Conservation (phyloP, 1,140 invertebrate species). For the Diplogasteroides magnus region DNA sequence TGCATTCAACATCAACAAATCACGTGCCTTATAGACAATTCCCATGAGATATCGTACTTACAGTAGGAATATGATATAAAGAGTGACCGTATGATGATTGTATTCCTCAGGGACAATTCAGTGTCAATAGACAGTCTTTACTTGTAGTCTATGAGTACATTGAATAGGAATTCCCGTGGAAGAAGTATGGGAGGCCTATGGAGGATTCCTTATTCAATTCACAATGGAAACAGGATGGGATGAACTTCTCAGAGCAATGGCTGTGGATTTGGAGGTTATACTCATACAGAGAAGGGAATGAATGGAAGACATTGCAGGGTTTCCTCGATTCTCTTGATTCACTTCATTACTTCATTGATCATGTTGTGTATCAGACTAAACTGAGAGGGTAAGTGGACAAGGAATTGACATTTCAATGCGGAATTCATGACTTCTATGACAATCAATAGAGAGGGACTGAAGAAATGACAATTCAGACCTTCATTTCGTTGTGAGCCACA, state of each 20-base stretch:
- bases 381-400: constrained; percentile 37
- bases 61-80: too few species aligned
- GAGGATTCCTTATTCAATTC: constrained; percentile 53
- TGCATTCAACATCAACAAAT: too few species aligned
- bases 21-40: too few species aligned
- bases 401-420: too few species aligned
- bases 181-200: constrained; percentile 55
- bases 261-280: constrained; percentile 50
- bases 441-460: too few species aligned
- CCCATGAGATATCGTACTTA: too few species aligned
- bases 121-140: constrained; percentile 7
- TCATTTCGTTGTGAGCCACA: constrained; percentile 57
- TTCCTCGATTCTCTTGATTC: constrained; percentile 50
- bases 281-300: too few species aligned
- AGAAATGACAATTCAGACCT: too few species aligned
- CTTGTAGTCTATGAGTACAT: background rate
- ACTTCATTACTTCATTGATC: constrained; percentile 49
- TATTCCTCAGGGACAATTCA: constrained; percentile 11
- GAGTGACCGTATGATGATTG: too few species aligned
- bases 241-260: constrained; percentile 50
- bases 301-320: too few species aligned
- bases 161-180: constrained; percentile 45
- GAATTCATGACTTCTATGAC: too few species aligned
- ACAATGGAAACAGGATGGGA: constrained; percentile 56
- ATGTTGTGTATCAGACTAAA: constrained; percentile 52